Base-by-base conservation (phyloP, 2,888 invertebrate genomes). In the Heliconius cydno region DNA sequence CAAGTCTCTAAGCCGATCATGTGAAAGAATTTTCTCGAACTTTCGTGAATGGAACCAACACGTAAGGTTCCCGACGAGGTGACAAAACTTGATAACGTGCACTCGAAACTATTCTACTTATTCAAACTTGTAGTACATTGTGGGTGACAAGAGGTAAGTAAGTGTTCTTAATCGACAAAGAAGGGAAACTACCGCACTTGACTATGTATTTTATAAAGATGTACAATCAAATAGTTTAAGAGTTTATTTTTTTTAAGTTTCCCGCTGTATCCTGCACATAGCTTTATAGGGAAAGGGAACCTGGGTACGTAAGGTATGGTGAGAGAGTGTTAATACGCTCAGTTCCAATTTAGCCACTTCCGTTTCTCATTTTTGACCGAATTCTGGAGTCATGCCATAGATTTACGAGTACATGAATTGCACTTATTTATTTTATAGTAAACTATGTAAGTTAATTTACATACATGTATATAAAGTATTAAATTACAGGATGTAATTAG, bases 1-100 rank as follows among this genome's bases (percentile, higher is more conserved):
- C 91, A 89, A 92, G 92, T 90, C 91, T 90, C 91, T 94, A 94
- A 94, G 93, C 91, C 93, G 93, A 90, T 92, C 91, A 89, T 86
- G 90, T 85, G 90, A 91, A 92, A 90, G 92, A 92, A 92, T 88
- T 84, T 87, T 88, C 88, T 85, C 86, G 83, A 90, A 93, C 86
- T 92, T 91, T 87, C 84, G 84, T 90, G 91, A 93, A 93, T 92
- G 89, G 92, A 88, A 90, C 86, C 86, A 86, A 89, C 90, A 88
- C 89, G 89, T 87, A 88, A 90, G 89, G 90, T 87, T 87, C 86
- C 85, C 87, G 86, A 89, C 88, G 86, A 89, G 90, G 88, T 90
- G 92, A 91, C 92, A 89, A 86, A 92, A 92, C 90, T 91, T 87
- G 84, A 84, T 84, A 88, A 85, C 86, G 85, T 85, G 85, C 87